Evolutionary conservation across 2,888 invertebrate species (phyloP).

Genomic region (Oscheius sp.): DNA sequence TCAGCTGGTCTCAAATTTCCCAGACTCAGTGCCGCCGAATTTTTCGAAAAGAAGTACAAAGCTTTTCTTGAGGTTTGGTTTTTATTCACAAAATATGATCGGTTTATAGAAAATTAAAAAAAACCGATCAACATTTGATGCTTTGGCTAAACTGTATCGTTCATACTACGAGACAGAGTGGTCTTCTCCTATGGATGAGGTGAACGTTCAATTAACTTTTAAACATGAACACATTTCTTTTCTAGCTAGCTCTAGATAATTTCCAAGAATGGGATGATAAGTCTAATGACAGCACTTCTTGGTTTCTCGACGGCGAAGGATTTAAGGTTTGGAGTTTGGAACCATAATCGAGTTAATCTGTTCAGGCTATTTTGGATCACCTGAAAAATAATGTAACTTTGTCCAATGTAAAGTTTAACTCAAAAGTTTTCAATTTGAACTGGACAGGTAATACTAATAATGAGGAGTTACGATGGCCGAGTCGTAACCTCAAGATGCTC

Average conservation of each 20-base stretch:
- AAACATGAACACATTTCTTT: slow-evolving; percentile 1
- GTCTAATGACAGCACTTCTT: slow-evolving; percentile 36
- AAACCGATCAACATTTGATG: slow-evolving; percentile 21
- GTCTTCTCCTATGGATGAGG: slow-evolving; percentile 58
- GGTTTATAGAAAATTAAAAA: slow-evolving; percentile 8
- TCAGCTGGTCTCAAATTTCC: not conserved
- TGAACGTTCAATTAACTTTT: slow-evolving; percentile 13
- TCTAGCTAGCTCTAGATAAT: slow-evolving; percentile 57
- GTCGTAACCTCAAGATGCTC: too few species aligned
- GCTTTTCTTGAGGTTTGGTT: slow-evolving; percentile 14
- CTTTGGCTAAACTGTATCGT: slow-evolving; percentile 45
- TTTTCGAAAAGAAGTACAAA: slow-evolving; percentile 6
- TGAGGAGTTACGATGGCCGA: too few species aligned
- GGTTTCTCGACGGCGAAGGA: slow-evolving; percentile 47
- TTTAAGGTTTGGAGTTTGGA: slow-evolving; percentile 13
- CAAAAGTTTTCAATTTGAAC: slow-evolving; percentile 48
- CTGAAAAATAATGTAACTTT: slow-evolving; percentile 42
- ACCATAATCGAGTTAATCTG: not conserved
- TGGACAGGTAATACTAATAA: slow-evolving; percentile 23
- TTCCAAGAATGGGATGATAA: slow-evolving; percentile 61
- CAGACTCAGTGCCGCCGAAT: slow-evolving; percentile 14
- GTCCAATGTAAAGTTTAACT: slow-evolving; percentile 48
- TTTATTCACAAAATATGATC: not conserved
- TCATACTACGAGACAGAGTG: slow-evolving; percentile 65
- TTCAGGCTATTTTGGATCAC: slow-evolving; percentile 51